Conservation (phyloP, 2,888 invertebrate species). For the Erannis defoliaria region DNA sequence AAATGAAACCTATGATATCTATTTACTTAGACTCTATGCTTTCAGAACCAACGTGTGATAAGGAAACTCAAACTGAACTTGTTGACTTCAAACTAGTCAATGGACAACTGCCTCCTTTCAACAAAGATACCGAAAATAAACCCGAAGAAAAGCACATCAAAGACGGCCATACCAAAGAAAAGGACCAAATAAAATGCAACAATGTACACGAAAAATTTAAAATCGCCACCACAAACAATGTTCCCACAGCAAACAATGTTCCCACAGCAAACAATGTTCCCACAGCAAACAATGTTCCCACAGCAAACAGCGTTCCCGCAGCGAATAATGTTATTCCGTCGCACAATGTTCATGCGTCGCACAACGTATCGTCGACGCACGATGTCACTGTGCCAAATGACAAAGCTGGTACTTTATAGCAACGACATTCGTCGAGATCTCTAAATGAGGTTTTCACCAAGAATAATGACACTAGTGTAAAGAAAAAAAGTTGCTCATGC, state of each 20-base stretch:
- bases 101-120: slow-evolving; percentile 59
- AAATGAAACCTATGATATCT: neutral
- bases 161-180: slow-evolving; percentile 50
- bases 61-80: slow-evolving; percentile 76
- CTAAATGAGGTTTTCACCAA: slow-evolving; percentile 65
- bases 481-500: slow-evolving; percentile 79
- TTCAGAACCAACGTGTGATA: slow-evolving; percentile 69
- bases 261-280: neutral
- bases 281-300: neutral
- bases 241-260: slow-evolving; percentile 3
- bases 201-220: slow-evolving; percentile 38
- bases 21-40: slow-evolving; percentile 23
- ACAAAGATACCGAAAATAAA: slow-evolving; percentile 45
- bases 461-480: slow-evolving; percentile 63
- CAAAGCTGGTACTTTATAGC: slow-evolving; percentile 75
- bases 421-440: slow-evolving; percentile 73
- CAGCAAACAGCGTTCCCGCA: neutral
- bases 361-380: neutral
- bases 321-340: neutral
- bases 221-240: neutral
- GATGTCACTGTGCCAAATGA: slow-evolving; percentile 54
- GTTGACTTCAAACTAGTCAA: slow-evolving; percentile 70
- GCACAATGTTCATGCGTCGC: slow-evolving; percentile 4
- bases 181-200: slow-evolving; percentile 48
- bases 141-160: slow-evolving; percentile 49